These are phyloP conservation scores for Megalonaias nervosa DNA, from an alignment of 1,140 invertebrate species.

Conservation along the genomic window DNA sequence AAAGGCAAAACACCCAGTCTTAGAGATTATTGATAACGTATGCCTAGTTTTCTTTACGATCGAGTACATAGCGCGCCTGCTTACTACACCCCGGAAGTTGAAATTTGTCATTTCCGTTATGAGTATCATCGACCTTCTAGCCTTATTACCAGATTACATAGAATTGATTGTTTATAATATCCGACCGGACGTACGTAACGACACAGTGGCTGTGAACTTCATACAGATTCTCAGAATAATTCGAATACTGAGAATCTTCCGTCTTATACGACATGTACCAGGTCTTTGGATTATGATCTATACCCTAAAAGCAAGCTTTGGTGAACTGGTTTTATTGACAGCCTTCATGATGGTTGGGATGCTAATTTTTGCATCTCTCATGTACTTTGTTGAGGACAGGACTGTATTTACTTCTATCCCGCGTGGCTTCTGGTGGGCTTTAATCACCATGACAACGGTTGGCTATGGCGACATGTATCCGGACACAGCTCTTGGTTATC, in stretches of 20 bases:
- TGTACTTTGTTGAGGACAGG: constrained; percentile 69
- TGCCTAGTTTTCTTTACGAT: constrained; percentile 71
- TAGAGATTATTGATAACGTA: constrained; percentile 48
- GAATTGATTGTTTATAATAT: constrained; percentile 40
- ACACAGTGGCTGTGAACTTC: background rate
- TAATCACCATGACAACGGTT: constrained; percentile 95
- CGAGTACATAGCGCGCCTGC: constrained; percentile 67
- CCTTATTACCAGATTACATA: constrained; percentile 70
- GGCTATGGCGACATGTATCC: constrained; percentile 95
- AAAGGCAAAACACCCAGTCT: constrained; percentile 34
- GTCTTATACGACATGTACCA: constrained; percentile 83
- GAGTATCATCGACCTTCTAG: constrained; percentile 72
- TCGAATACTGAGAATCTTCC: constrained; percentile 59
- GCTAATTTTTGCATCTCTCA: constrained; percentile 97
- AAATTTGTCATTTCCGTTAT: constrained; percentile 67
- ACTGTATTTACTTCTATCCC: constrained; percentile 82
- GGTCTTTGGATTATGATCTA: constrained; percentile 98
- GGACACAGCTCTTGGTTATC: constrained; percentile 58
- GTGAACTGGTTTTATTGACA: constrained; percentile 97
- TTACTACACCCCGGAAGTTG: constrained; percentile 64
- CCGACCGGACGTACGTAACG: constrained; percentile 13
- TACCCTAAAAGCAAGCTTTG: constrained; percentile 97
- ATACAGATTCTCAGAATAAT: constrained; percentile 45
- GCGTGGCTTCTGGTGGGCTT: constrained; percentile 96
- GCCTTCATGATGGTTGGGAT: constrained; percentile 99